These are phyloP conservation scores for Chelon auratus DNA, from an alignment of 2,797 vertebrate species.

Conservation along the genomic window DNA sequence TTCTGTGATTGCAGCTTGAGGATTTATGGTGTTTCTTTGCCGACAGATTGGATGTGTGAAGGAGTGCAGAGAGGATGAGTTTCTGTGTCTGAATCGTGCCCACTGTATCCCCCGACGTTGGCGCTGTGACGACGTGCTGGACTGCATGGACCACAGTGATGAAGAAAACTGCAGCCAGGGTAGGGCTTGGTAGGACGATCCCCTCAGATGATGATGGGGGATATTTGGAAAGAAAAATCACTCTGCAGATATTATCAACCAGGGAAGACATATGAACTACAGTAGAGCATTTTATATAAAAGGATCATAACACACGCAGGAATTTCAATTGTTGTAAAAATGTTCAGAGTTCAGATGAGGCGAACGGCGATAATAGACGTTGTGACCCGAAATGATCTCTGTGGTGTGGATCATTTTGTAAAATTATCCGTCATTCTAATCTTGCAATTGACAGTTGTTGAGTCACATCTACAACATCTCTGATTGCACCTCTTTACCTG, in stretches of 20 bases:
- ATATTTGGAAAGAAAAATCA: neutral
- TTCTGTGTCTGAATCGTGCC: slow-evolving; percentile 94
- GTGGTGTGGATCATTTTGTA: slow-evolving; percentile 22
- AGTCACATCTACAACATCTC: no score
- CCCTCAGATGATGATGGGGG: neutral
- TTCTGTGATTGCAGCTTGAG: slow-evolving; percentile 27
- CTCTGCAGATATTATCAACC: neutral
- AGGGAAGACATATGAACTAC: neutral
- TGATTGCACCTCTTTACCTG: slow-evolving; percentile 9
- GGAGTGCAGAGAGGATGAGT: slow-evolving; percentile 95
- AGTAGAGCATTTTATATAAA: slow-evolving; percentile 5
- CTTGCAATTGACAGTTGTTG: neutral
- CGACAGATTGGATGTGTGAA: slow-evolving; percentile 93
- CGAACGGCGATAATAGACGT: slow-evolving; percentile 4
- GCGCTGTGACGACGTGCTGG: slow-evolving; percentile 93
- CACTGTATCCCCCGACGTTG: slow-evolving; percentile 95
- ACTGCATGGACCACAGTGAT: slow-evolving; percentile 97
- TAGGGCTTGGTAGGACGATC: slow-evolving; percentile 49
- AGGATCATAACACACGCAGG: neutral
- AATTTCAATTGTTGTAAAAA: neutral
- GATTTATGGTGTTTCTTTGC: slow-evolving; percentile 4
- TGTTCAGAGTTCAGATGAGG: neutral
- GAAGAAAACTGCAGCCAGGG: slow-evolving; percentile 93
- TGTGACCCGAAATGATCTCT: slow-evolving; percentile 10
- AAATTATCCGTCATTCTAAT: slow-evolving; percentile 19